Evolutionary conservation across 2,113 vertebrate genomes (phyloP).

Genomic region (Cyphomyrus plagiostoma): DNA sequence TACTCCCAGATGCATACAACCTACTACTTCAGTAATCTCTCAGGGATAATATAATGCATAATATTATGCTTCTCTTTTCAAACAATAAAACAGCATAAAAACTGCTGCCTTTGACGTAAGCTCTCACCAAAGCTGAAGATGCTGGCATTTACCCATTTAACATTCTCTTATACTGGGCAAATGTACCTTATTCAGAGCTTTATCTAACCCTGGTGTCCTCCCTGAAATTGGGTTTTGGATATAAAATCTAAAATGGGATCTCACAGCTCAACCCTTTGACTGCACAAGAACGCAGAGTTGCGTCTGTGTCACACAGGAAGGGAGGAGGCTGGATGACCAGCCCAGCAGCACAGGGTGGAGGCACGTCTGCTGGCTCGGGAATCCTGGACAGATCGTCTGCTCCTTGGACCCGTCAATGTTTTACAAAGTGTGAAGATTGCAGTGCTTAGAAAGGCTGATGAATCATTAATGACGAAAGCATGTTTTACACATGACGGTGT

Average conservation of each 20-base stretch:
- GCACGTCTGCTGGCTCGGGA: neutral
- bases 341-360: neutral
- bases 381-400: neutral
- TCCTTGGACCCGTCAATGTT: neutral
- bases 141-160: neutral
- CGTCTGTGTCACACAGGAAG: neutral
- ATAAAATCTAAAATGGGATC: conserved; percentile 18
- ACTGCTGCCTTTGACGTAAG: neutral
- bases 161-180: neutral
- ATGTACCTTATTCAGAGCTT: neutral
- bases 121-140: neutral
- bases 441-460: neutral
- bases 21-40: neutral
- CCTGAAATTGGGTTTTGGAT: neutral
- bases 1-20: neutral
- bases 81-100: neutral
- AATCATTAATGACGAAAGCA: neutral
- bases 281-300: neutral
- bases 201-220: neutral
- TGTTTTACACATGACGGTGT: neutral
- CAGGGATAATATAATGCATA: neutral
- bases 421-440: neutral
- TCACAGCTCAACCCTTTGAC: neutral
- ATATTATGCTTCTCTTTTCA: neutral
- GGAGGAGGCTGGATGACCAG: neutral